Conservation (phyloP, 1,140 invertebrate genomes). For the Adoxophyes honmai region DNA sequence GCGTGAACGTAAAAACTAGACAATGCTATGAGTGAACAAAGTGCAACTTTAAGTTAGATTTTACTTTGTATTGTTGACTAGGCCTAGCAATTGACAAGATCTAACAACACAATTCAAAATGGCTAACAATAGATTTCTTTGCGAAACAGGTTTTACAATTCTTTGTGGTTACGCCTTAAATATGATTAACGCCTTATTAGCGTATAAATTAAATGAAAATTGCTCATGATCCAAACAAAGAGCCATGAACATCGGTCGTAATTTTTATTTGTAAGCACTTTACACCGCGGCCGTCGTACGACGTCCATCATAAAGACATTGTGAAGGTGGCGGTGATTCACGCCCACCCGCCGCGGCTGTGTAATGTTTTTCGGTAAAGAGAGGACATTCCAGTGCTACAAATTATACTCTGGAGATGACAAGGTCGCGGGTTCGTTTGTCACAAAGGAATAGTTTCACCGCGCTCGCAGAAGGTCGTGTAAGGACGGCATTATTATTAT, state of each 20-base stretch:
- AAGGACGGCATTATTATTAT: not conserved
- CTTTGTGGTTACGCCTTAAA: not conserved
- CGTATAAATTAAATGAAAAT: not conserved
- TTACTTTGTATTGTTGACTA: too few species aligned
- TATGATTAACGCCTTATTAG: conserved; percentile 1
- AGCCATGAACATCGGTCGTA: not conserved
- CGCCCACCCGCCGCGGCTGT: conserved; percentile 3
- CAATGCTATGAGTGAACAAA: too few species aligned
- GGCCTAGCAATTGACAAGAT: too few species aligned
- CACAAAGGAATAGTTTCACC: conserved; percentile 13
- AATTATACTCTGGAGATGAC: not conserved
- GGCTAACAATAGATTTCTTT: too few species aligned
- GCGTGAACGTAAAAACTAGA: not conserved
- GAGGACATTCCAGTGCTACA: not conserved
- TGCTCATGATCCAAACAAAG: not conserved
- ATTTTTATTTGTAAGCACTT: conserved; percentile 15
- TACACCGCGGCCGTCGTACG: not conserved
- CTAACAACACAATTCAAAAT: too few species aligned
- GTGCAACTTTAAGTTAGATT: too few species aligned
- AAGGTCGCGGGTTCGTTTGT: not conserved
- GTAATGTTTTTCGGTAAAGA: conserved; percentile 2
- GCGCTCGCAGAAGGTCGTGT: not conserved
- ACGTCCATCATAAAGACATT: conserved; percentile 9
- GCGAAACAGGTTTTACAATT: too few species aligned
- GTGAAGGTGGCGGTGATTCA: not conserved